A percentile compares a stretch with the other conserved stretches of the same genome.
phyloP scores from a whole-genome alignment of 2,888 invertebrate genomes.

The Leuctra nigra region DNA sequence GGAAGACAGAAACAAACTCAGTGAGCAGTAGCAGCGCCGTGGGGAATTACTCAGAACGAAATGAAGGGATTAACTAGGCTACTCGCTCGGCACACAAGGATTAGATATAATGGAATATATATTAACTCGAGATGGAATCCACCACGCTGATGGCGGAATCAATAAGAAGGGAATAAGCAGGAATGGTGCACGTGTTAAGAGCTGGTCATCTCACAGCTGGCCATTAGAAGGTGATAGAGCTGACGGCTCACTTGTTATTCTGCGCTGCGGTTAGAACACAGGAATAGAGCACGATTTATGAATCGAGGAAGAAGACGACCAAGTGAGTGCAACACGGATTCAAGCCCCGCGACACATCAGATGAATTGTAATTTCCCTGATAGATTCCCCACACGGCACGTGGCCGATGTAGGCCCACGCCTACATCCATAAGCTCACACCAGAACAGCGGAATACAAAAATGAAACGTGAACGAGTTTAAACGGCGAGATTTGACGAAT shows the following conservation, averaged over 20 bases:
- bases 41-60: background rate
- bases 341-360: background rate
- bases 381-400: too few species aligned
- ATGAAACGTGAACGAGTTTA: conserved; percentile 7
- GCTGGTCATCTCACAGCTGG: too few species aligned
- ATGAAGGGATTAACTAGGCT: conserved; percentile 2
- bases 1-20: too few species aligned
- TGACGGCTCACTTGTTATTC: too few species aligned
- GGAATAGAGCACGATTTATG: conserved; percentile 11
- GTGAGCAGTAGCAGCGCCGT: background rate
- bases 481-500: conserved; percentile 6
- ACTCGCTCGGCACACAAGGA: background rate
- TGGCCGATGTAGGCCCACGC: too few species aligned
- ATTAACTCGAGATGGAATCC: background rate
- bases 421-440: too few species aligned
- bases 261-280: background rate
- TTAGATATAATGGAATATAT: conserved; percentile 1
- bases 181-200: too few species aligned
- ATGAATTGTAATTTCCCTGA: conserved; percentile 3
- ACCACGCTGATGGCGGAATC: background rate
- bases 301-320: background rate
- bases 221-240: too few species aligned
- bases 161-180: too few species aligned
- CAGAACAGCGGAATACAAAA: too few species aligned
- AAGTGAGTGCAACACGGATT: background rate